These are phyloP conservation scores for Poeciliopsis paucimaculata DNA, from an alignment of 2,797 vertebrate genomes.

Conservation along the genomic window DNA sequence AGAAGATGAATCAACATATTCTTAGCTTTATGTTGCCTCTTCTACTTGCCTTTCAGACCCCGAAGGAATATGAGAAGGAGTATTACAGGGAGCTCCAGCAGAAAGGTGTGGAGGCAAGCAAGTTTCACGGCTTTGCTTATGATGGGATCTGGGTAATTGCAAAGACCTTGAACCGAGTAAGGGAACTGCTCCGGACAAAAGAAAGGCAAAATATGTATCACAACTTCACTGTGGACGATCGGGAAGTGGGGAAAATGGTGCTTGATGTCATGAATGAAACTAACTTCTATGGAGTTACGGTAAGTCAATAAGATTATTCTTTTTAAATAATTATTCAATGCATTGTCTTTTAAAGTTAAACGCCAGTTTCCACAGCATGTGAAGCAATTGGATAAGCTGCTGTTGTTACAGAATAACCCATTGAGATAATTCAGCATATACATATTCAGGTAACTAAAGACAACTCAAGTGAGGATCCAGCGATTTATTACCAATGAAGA, in stretches of 20 bases:
- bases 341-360: not conserved
- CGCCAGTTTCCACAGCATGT: not conserved
- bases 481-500: not conserved
- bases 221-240: slow-evolving; percentile 95
- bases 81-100: slow-evolving; percentile 91
- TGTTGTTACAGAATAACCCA: not conserved
- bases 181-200: slow-evolving; percentile 89
- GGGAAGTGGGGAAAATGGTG: slow-evolving; percentile 93
- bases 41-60: slow-evolving; percentile 83
- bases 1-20: slow-evolving; percentile 3
- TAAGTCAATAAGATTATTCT: slow-evolving; percentile 70
- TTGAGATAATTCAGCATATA: not conserved
- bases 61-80: slow-evolving; percentile 95
- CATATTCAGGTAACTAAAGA: not conserved
- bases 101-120: slow-evolving; percentile 93
- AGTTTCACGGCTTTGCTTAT: slow-evolving; percentile 98
- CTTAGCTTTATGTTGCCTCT: not conserved
- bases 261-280: slow-evolving; percentile 99
- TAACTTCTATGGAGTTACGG: slow-evolving; percentile 97
- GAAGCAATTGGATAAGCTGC: not conserved
- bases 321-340: not conserved
- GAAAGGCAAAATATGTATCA: slow-evolving; percentile 88
- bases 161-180: slow-evolving; percentile 92
- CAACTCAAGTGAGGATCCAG: not conserved
- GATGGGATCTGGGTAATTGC: slow-evolving; percentile 99